Base-by-base conservation (phyloP, 1,140 invertebrate genomes). In the Drosophila lacertosa region DNA sequence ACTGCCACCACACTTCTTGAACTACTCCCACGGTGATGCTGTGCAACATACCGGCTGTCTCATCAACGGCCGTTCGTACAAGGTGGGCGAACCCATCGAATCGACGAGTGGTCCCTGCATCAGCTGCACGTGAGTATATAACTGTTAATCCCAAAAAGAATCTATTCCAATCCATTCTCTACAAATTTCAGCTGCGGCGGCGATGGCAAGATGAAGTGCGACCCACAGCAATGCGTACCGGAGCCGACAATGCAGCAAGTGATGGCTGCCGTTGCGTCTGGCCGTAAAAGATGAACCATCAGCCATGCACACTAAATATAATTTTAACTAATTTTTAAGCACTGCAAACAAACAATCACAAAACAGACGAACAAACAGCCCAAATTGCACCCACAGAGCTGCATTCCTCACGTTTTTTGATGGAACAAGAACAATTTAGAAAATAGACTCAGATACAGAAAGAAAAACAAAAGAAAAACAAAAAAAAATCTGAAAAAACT, bases 191-290 rank as follows among this genome's bases (percentile, higher is more conserved):
- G 97, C 92, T 97, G 97, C 92, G 97, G 96, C 78, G 94, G 94
- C 42, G 94, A 97, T 91, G 97, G 97, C 77, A 95, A 97, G 92
- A 98, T 98, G 97, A 95, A 97, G 92, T 98, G 97, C 92, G 96
- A 98, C 92, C 97, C 97, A 40, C 95, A 95, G 91, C 93, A 95
- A 57, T 98, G 97, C 90, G 95, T 95, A 72, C 97, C 97, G 26
- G 95, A 97, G 90, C 96, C 96, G 50, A 96, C 97, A 94, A 92
- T 98, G 67, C 93, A 95, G 89, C 96, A 97, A 93, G 96, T 97
- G 94, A 96, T 97, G 76, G 95, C 95, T 65, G 94, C 94, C 20
- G 95, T 94, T 40, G 94, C 94, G 33, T 94, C 94, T 53, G 93
- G 94, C 69, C 94, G 94, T 83, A 94, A 95, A 91, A 95, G 95